phyloP scores from a whole-genome alignment of 2,113 vertebrate species.

The zebrafish (Danio rerio) region DNA sequence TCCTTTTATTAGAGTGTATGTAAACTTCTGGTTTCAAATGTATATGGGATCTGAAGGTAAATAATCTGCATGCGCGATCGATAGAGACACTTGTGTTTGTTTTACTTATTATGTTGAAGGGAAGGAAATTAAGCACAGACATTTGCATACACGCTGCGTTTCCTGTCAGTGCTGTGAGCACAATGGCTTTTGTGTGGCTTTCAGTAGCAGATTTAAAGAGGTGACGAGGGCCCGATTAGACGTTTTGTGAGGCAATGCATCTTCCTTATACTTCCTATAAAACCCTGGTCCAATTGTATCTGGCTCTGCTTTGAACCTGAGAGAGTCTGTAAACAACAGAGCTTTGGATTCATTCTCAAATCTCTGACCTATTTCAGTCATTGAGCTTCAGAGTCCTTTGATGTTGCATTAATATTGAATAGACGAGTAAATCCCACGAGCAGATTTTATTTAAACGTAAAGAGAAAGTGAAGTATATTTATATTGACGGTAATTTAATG shows the following conservation, averaged over 20 bases:
- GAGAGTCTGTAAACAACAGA: constrained; percentile 9
- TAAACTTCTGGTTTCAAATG: too few relatives aligned
- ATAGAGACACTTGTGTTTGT: neutral
- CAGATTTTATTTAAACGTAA: neutral
- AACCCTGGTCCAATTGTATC: constrained; percentile 15
- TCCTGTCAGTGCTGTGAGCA: neutral
- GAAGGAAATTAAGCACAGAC: constrained; percentile 3
- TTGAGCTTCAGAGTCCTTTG: neutral
- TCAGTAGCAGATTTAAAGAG: constrained; percentile 29
- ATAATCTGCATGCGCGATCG: neutral
- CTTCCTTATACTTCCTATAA: constrained; percentile 9
- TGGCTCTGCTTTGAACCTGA: constrained; percentile 17
- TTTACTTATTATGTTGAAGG: neutral
- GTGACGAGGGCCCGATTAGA: neutral
- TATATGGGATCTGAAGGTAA: too few relatives aligned
- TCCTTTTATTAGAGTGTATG: too few relatives aligned
- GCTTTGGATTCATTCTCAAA: neutral
- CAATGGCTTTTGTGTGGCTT: constrained; percentile 39
- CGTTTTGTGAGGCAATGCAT: neutral
- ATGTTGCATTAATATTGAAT: neutral
- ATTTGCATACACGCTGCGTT: constrained; percentile 25
- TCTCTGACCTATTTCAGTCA: constrained; percentile 13
- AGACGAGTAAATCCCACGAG: neutral
- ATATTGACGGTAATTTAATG: neutral
- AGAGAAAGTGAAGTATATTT: neutral